These are phyloP conservation scores for Grapholita molesta DNA, from an alignment of 1,140 invertebrate genomes.

Conservation along the genomic window DNA sequence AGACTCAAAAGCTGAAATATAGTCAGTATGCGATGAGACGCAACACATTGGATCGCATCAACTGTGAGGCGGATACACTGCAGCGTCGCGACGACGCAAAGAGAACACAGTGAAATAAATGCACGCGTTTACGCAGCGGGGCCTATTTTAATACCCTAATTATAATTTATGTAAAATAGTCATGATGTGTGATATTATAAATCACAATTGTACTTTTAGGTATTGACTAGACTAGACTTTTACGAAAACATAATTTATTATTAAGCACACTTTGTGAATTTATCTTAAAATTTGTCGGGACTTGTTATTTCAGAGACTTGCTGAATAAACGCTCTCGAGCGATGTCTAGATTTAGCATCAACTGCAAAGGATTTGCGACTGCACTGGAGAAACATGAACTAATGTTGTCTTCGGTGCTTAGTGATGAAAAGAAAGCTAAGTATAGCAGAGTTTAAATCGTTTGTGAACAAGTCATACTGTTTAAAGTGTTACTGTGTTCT, in stretches of 20 bases:
- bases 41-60: not conserved
- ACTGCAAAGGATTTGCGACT: slow-evolving; percentile 43
- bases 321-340: slow-evolving; percentile 35
- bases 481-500: not conserved
- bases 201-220: too few relatives aligned
- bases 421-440: slow-evolving; percentile 10
- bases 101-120: slow-evolving; percentile 37
- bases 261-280: too few relatives aligned
- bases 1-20: not conserved
- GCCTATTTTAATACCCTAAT: not conserved
- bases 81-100: slow-evolving; percentile 40
- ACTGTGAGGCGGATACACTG: slow-evolving; percentile 1
- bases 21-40: not conserved
- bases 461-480: not conserved
- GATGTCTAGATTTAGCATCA: slow-evolving; percentile 62
- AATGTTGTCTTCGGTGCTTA: slow-evolving; percentile 34
- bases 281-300: too few relatives aligned
- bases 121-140: not conserved
- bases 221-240: too few relatives aligned
- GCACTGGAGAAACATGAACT: slow-evolving; percentile 46
- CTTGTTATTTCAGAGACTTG: not conserved
- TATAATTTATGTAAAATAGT: not conserved
- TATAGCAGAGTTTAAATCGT: not conserved
- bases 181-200: too few relatives aligned
- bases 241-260: too few relatives aligned